These are phyloP conservation scores for Serranus cabrilla DNA, from an alignment of 2,797 vertebrate species.

Conservation along the genomic window DNA sequence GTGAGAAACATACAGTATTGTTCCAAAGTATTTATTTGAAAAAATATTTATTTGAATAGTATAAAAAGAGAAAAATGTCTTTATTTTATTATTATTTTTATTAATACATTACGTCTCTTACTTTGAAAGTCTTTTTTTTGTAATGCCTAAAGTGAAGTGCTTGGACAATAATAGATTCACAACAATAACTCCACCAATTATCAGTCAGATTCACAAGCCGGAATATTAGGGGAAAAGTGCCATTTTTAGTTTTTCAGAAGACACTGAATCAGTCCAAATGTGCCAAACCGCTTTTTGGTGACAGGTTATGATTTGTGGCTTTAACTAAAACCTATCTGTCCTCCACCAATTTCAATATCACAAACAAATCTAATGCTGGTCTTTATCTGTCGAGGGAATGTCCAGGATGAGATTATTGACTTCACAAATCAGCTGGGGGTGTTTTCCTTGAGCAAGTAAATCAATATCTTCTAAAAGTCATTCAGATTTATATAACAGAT, in stretches of 20 bases:
- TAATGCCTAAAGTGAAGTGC: conserved; percentile 48
- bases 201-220: conserved; percentile 18
- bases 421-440: conserved; percentile 3
- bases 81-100: conserved; percentile 84
- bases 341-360: background rate
- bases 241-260: conserved; percentile 17
- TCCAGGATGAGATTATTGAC: background rate
- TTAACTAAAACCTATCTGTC: conserved; percentile 28
- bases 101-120: conserved; percentile 69
- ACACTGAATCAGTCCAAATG: conserved; percentile 23
- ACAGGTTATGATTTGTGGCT: conserved; percentile 54
- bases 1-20: conserved; percentile 60
- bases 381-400: conserved; percentile 16
- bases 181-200: conserved; percentile 12
- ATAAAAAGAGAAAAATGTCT: conserved; percentile 78
- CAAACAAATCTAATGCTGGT: background rate
- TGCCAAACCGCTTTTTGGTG: conserved; percentile 34
- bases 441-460: conserved; percentile 1
- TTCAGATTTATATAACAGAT: background rate
- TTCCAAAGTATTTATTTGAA: conserved; percentile 68
- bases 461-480: conserved; percentile 3
- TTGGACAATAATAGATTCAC: conserved; percentile 32
- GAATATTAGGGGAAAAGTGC: background rate
- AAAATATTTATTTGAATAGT: conserved; percentile 79
- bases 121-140: conserved; percentile 74